Evolutionary conservation across 2,797 vertebrate genomes (phyloP).

Genomic region (Myotis pilosus): DNA sequence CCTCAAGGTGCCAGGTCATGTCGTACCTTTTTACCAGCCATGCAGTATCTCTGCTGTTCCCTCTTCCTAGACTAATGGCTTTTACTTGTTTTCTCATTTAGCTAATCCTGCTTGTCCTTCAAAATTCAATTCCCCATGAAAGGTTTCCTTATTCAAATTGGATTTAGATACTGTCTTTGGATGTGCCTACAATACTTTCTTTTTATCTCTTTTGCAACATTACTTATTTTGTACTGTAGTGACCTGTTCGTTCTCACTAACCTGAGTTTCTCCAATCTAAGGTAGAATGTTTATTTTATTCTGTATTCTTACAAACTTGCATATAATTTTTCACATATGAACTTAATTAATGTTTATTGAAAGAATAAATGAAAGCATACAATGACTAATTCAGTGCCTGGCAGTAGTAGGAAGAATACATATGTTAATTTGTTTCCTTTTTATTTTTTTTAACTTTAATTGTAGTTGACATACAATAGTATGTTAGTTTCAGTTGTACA

Average conservation of each 20-base stretch:
- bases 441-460: no score
- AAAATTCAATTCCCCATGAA: background rate
- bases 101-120: background rate
- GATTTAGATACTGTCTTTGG: background rate
- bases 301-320: background rate
- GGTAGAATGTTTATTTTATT: background rate
- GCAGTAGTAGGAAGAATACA: fast-evolving
- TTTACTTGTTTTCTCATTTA: background rate
- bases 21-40: no score
- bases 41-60: no score
- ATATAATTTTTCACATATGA: background rate
- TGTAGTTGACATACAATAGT: background rate
- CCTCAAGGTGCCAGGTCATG: no score
- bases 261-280: background rate
- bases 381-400: background rate
- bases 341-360: background rate
- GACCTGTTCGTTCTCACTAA: background rate
- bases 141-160: background rate
- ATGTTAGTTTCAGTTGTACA: background rate
- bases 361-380: background rate
- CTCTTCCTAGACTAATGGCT: background rate
- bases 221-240: background rate
- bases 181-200: background rate
- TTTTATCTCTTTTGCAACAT: background rate
- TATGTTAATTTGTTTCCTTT: background rate